Evolutionary conservation across 1,140 invertebrate genomes (phyloP), one percentile per base, ranked within the genome.

Genomic region (Pseudomyrmex cubaensis): DNA sequence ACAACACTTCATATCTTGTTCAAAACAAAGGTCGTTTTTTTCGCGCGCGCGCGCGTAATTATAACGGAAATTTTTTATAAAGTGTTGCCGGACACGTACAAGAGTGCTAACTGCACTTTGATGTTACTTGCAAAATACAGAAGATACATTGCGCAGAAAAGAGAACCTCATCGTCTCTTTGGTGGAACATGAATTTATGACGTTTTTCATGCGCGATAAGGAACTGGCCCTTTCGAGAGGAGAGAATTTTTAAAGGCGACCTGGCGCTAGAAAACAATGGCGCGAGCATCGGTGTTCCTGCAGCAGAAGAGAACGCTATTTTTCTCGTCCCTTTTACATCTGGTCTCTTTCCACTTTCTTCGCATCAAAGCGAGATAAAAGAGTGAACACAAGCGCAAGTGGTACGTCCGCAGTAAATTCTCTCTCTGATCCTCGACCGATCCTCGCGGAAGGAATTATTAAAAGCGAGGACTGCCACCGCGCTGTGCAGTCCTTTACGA

Each of bases 351-450:
- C 12, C 20, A 17, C 56, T 13, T 50, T 59, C 46, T 17, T 52
- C 2, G 12, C 64, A 46, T 70, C 64, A 83, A 73, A 77, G 63
- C 44, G 59, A 61, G 69, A 66, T 83, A 62, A 86, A 87, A 59
- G 66, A 59, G 20, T 13, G 64, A 69, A 78, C 44, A 66, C 35
- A 44, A 17, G 20, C 15, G 15, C 54, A 44, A 50, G 54, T 46
- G 10, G 13, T 20, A 48, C 50, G 85, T 76, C 73, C 17, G 59
- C 57, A 70, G 72, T 76, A 72, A 67, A 87, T 87, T 86, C 22
- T 61, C 25, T 63, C 64, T 66, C 57, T 57, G 57, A 76, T 70
- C 66, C 73, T 35, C 57, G 48, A 48, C 12, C 61, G 22, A 66
- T 66, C 13, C 44, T 46, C 22, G 44, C 1, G 57, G 50, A 61